A percentile compares a stretch with the other conserved stretches of the same genome.
These are phyloP conservation scores for Stenodema calcarata DNA, from an alignment of 2,888 invertebrate genomes.

Conservation along the genomic window DNA sequence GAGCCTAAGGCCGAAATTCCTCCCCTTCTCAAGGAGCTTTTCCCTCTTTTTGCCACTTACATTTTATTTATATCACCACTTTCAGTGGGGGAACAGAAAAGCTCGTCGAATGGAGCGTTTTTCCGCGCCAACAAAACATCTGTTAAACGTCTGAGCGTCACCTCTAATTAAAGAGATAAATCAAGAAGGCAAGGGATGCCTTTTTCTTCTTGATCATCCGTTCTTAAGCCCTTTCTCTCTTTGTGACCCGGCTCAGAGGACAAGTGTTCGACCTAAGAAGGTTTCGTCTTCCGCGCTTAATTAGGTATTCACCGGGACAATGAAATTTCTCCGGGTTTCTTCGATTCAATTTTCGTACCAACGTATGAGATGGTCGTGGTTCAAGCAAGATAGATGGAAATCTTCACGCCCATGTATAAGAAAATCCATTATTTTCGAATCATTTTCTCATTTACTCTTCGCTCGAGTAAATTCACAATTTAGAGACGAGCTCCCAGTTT, in stretches of 20 bases:
- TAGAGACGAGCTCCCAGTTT: too few species aligned
- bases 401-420: too few species aligned
- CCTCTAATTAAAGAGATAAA: conserved; percentile 40
- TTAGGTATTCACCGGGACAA: not conserved
- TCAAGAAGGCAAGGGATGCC: not conserved
- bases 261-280: not conserved
- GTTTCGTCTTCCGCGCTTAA: not conserved
- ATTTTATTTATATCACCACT: conserved; percentile 38
- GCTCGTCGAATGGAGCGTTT: not conserved
- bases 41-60: conserved; percentile 3
- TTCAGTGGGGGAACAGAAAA: not conserved
- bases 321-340: too few species aligned
- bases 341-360: too few species aligned
- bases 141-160: conserved; percentile 32
- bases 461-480: too few species aligned
- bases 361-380: too few species aligned
- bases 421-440: too few species aligned
- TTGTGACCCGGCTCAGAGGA: not conserved
- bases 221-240: not conserved
- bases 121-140: conserved; percentile 20
- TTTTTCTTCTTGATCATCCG: not conserved
- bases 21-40: not conserved
- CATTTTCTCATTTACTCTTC: too few species aligned
- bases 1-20: not conserved
- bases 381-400: too few species aligned